phyloP scores from a whole-genome alignment of 53 echinoderm and acorn worm species.

The Astropecten irregularis region DNA sequence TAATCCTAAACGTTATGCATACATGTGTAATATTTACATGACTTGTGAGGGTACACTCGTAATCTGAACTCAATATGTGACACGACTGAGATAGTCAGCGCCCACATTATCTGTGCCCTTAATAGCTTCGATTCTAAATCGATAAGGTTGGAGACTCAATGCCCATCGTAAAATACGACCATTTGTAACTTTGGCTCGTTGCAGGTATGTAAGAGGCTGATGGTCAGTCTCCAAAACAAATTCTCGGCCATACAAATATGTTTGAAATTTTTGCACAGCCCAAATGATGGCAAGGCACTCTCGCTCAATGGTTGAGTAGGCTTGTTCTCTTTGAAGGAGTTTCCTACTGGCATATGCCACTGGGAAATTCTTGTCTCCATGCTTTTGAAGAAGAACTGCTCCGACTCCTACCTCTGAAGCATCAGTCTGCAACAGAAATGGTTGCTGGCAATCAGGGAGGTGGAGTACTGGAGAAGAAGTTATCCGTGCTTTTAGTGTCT shows the following conservation, averaged over 20 bases:
- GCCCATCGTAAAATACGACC: conserved; percentile 28
- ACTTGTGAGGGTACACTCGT: too few relatives aligned
- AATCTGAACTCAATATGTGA: too few relatives aligned
- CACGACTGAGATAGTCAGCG: conserved; percentile 41
- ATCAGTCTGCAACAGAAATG: conserved; percentile 50
- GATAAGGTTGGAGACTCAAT: conserved; percentile 20
- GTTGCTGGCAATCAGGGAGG: conserved; percentile 1
- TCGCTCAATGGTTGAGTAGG: conserved; percentile 31
- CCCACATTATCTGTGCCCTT: conserved; percentile 40
- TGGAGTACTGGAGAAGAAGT: conserved; percentile 11
- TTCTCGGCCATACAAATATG: conserved; percentile 24
- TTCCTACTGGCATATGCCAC: conserved; percentile 35
- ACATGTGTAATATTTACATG: too few relatives aligned
- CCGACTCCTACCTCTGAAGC: conserved; percentile 49
- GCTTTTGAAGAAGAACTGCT: conserved; percentile 33
- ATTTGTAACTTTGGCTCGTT: conserved; percentile 29
- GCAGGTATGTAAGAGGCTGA: conserved; percentile 17
- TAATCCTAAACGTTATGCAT: too few relatives aligned
- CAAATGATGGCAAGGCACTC: conserved; percentile 46
- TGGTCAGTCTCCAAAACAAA: conserved; percentile 43
- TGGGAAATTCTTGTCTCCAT: neutral
- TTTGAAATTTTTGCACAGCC: conserved; percentile 7
- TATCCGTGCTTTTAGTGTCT: conserved; percentile 2
- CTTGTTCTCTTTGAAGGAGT: conserved; percentile 11
- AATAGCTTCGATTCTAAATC: neutral